phyloP scores from a whole-genome alignment of 2,797 vertebrate genomes.

The Manis javanica region DNA sequence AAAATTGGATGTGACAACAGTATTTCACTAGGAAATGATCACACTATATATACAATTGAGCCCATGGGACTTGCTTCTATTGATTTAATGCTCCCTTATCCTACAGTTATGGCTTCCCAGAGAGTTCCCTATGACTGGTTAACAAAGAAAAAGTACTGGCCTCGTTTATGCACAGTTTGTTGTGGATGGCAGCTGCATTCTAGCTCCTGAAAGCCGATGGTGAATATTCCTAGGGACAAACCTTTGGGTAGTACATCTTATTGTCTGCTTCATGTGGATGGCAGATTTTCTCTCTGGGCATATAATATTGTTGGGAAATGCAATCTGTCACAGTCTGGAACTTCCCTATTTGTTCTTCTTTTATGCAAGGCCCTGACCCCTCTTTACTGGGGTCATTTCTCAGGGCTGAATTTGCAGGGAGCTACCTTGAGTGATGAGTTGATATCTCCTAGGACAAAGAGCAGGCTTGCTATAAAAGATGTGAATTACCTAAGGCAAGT shows the following conservation, averaged over 20 bases:
- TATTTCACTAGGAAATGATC: background rate
- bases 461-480: constrained; percentile 4
- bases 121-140: constrained; percentile 12
- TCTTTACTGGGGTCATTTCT: constrained; percentile 22
- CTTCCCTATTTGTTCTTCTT: background rate
- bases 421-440: constrained; percentile 3
- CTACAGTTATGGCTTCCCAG: background rate
- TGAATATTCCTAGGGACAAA: background rate
- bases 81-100: constrained; percentile 4
- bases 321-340: background rate
- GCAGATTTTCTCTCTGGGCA: background rate
- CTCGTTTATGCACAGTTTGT: background rate
- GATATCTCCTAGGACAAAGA: constrained; percentile 51
- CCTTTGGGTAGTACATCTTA: background rate
- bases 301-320: background rate
- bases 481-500: background rate
- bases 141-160: constrained; percentile 20
- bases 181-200: background rate
- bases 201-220: background rate
- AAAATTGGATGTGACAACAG: background rate
- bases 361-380: background rate
- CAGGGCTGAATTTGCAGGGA: background rate
- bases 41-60: background rate
- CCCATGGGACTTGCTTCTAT: background rate
- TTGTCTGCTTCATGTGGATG: background rate